Conservation (phyloP, 2,797 vertebrate genomes). For the Carduelis carduelis region DNA sequence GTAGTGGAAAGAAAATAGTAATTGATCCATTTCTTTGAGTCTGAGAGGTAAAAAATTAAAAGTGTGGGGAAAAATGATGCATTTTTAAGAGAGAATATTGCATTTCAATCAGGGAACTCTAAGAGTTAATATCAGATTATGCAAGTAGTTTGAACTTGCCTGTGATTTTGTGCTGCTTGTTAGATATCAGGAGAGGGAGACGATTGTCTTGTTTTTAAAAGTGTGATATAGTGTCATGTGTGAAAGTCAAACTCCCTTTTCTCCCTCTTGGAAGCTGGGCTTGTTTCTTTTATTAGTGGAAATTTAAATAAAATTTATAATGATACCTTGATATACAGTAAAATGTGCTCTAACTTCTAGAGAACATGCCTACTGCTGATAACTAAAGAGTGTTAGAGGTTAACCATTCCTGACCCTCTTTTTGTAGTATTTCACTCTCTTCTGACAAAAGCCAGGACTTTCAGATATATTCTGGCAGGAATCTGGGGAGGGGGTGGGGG, state of each 20-base stretch:
- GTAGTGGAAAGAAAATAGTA: neutral
- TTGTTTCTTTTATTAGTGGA: neutral
- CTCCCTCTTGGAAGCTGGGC: neutral
- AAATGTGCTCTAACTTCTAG: neutral
- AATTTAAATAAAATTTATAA: slow-evolving; percentile 14
- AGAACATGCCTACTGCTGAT: neutral
- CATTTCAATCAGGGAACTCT: neutral
- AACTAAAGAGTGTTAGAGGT: neutral
- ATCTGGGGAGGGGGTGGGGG: accelerated
- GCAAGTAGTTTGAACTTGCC: neutral
- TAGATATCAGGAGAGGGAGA: neutral
- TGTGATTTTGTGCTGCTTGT: neutral
- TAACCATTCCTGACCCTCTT: neutral
- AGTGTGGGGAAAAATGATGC: neutral
- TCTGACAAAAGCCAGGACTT: neutral
- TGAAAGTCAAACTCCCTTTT: slow-evolving; percentile 9
- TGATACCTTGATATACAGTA: neutral
- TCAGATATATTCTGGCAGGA: neutral
- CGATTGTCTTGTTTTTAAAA: slow-evolving; percentile 3
- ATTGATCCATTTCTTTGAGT: neutral
- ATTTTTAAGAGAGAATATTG: neutral
- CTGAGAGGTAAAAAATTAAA: neutral
- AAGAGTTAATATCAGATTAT: neutral
- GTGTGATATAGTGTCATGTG: neutral
- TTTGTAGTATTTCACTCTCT: neutral